Base-by-base conservation (phyloP, 1,140 invertebrate species). In the Drosophila pectinifera region DNA sequence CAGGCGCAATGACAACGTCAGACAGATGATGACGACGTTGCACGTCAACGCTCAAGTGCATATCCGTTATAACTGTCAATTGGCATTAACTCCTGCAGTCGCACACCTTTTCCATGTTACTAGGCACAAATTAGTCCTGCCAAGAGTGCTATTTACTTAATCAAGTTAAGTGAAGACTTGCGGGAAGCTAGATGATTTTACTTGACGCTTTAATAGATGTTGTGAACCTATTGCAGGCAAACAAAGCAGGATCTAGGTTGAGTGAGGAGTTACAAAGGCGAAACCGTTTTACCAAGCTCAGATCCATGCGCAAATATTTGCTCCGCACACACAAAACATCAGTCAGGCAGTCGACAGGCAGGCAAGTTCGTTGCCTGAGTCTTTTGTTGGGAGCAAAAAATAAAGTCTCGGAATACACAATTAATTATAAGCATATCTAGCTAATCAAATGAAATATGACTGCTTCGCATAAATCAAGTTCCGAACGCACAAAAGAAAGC, bases 11-110 rank as follows among this genome's bases (percentile, higher is more conserved):
- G 68, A 72, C 69, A 73, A 55, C 58, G 56, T 42, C 62, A 83
- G 82, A 86, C 82, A 78, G 78, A 69, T 34, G 48, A 53, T 77
- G 74, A 77, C 73, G 64, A 77, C 57, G 74, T 63, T 56, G 54
- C 62, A 69, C 59, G 63, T 88, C 84, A 88, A 73, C 84, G 83
- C 84, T 83, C 84, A 89, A 89, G 72, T 88, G 83, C 84, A 88
- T 51, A 68, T 83, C 83, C 83, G 83, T 89, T 88, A 88, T 77
- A 89, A 89, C 83, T 88, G 83, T 88, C 79, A 55, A 77, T 89
- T 43, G 74, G 56, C 55, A 77, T 77, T 81, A 76, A 76, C 72
- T 75, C 51, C 56, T 59, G 8, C 24, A 3, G 26, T 31, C 13
- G 24, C 56, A 48, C 16, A 20, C 13, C 11, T 16, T 28, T 11